These are phyloP conservation scores for Syrista parreyssii DNA, from an alignment of 2,888 invertebrate genomes.

Conservation along the genomic window DNA sequence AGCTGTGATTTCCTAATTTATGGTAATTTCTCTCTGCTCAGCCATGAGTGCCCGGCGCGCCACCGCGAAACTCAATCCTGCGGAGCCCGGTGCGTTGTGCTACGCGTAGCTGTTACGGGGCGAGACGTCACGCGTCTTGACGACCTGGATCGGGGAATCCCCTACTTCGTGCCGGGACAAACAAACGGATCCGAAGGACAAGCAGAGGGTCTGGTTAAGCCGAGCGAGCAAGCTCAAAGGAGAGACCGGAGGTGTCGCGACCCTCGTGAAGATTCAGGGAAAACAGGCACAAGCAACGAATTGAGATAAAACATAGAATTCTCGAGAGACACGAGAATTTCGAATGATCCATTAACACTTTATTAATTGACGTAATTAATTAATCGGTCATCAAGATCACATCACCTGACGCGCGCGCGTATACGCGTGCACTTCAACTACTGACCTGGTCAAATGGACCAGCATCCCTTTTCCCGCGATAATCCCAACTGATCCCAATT, in stretches of 20 bases:
- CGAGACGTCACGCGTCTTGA: slow-evolving; percentile 4
- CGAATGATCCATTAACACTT: too few species aligned
- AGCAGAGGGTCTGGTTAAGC: slow-evolving; percentile 3
- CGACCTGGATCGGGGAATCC: slow-evolving; percentile 17
- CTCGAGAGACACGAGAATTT: too few species aligned
- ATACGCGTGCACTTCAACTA: neutral
- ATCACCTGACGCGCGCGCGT: neutral
- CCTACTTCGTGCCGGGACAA: slow-evolving; percentile 5
- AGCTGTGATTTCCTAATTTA: slow-evolving; percentile 26
- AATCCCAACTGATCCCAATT: slow-evolving; percentile 5
- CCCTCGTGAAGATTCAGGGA: too few species aligned
- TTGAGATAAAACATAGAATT: too few species aligned
- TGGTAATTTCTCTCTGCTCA: slow-evolving; percentile 13
- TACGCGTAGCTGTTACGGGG: too few species aligned
- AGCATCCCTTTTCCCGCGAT: slow-evolving; percentile 11
- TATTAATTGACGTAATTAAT: too few species aligned
- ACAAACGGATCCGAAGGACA: slow-evolving; percentile 16
- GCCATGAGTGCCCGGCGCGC: too few species aligned
- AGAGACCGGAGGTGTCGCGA: neutral
- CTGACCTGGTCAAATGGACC: too few species aligned
- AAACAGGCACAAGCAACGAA: too few species aligned
- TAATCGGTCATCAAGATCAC: neutral
- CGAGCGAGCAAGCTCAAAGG: slow-evolving; percentile 14
- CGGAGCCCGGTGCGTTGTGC: too few species aligned
- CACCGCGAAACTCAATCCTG: too few species aligned